A percentile compares a stretch with the other conserved stretches of the same genome.
These are phyloP conservation scores for Oryzaephilus surinamensis DNA, from an alignment of 1,140 invertebrate genomes.

Conservation along the genomic window DNA sequence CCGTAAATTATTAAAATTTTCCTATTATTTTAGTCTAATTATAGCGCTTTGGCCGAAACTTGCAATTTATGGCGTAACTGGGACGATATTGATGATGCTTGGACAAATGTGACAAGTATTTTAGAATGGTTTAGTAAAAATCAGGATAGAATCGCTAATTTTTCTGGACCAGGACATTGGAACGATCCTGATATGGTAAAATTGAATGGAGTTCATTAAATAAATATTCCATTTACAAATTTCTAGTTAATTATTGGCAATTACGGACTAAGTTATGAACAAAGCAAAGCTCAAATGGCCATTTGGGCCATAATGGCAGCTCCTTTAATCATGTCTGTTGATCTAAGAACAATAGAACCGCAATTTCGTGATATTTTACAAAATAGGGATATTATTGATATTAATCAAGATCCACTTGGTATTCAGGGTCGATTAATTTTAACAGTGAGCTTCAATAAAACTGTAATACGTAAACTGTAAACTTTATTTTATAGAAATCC, in stretches of 20 bases:
- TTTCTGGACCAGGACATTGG: slow-evolving; percentile 78
- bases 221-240: neutral
- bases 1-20: slow-evolving; percentile 4
- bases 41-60: slow-evolving; percentile 48
- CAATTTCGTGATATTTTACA: slow-evolving; percentile 66
- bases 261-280: slow-evolving; percentile 71
- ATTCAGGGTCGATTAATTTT: slow-evolving; percentile 47
- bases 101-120: slow-evolving; percentile 59
- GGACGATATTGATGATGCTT: slow-evolving; percentile 78
- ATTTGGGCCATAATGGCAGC: slow-evolving; percentile 84
- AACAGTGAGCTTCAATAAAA: slow-evolving; percentile 18
- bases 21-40: slow-evolving; percentile 53
- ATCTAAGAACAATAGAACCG: slow-evolving; percentile 60
- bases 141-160: slow-evolving; percentile 56
- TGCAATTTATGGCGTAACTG: slow-evolving; percentile 88
- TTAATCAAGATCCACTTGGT: slow-evolving; percentile 80
- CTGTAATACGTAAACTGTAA: slow-evolving; percentile 12
- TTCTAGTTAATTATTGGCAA: slow-evolving; percentile 74
- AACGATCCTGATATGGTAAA: slow-evolving; percentile 87
- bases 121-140: slow-evolving; percentile 70
- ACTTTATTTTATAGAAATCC: slow-evolving; percentile 30
- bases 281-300: slow-evolving; percentile 79
- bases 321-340: slow-evolving; percentile 80
- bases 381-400: slow-evolving; percentile 63
- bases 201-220: neutral